Evolutionary conservation across 2,888 invertebrate genomes (phyloP).

Genomic region (Pseudeuparius sepicola): DNA sequence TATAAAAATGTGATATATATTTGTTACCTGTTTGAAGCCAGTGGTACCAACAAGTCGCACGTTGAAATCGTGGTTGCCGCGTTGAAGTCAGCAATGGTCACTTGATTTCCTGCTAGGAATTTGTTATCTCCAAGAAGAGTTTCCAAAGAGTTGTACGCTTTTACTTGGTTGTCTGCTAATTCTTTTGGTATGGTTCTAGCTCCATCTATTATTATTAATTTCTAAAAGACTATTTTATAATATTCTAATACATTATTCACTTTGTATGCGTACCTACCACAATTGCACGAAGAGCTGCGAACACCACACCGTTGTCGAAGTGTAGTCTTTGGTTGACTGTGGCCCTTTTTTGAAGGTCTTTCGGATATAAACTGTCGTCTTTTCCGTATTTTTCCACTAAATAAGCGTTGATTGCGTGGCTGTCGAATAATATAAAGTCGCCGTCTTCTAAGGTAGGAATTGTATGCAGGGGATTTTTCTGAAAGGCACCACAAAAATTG

Average conservation of each 20-base stretch:
- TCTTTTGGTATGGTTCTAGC: too few species aligned
- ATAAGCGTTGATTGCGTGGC: conserved; percentile 55
- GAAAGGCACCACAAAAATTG: too few species aligned
- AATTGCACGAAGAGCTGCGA: too few species aligned
- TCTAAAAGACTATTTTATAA: too few species aligned
- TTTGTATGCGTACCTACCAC: too few species aligned
- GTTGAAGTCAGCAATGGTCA: conserved; percentile 34
- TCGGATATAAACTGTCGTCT: conserved; percentile 46
- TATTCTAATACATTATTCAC: too few species aligned
- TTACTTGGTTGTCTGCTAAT: too few species aligned
- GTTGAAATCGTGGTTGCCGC: conserved; percentile 40
- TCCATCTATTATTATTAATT: too few species aligned
- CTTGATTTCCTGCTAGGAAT: conserved; percentile 29
- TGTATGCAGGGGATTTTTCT: conserved; percentile 56
- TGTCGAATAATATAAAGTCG: conserved; percentile 48
- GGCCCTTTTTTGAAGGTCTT: conserved; percentile 41
- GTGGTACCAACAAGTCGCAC: conserved; percentile 37
- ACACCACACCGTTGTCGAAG: conserved; percentile 46
- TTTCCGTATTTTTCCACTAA: conserved; percentile 49
- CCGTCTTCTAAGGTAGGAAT: conserved; percentile 53
- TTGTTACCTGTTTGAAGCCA: too few species aligned
- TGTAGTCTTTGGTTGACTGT: conserved; percentile 45
- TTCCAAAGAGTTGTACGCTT: too few species aligned
- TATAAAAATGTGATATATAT: too few species aligned
- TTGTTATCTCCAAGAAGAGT: too few species aligned